phyloP scores from a whole-genome alignment of 2,797 vertebrate genomes.

The Schizothorax lantsangensis region DNA sequence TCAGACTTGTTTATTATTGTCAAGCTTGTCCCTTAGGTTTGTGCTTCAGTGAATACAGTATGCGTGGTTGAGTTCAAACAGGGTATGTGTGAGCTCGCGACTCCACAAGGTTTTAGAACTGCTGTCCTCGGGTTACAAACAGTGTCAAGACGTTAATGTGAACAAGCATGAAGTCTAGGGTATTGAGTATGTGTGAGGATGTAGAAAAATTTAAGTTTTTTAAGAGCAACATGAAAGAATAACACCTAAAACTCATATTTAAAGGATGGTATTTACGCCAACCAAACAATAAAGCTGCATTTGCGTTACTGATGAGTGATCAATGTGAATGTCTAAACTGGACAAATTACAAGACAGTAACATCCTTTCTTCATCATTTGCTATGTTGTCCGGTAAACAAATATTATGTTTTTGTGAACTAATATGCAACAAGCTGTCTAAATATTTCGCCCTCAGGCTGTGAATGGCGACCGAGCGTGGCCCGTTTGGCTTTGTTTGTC shows the following conservation, averaged over 20 bases:
- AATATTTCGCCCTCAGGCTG: constrained; percentile 20
- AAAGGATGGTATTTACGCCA: background rate
- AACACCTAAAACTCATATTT: background rate
- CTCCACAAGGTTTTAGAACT: background rate
- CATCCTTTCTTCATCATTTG: constrained; percentile 35
- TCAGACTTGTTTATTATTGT: constrained; percentile 28
- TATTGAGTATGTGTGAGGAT: background rate
- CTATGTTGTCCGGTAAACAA: constrained; percentile 10
- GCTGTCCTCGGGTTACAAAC: constrained; percentile 9
- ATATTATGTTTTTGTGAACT: constrained; percentile 36
- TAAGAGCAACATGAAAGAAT: background rate
- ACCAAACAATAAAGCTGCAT: background rate
- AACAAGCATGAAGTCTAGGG: background rate
- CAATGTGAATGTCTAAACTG: background rate
- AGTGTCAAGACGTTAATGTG: background rate
- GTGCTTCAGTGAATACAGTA: background rate
- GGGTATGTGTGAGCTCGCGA: background rate
- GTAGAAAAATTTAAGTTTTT: background rate
- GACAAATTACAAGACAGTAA: constrained; percentile 17
- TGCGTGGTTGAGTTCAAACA: background rate
- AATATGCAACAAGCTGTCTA: constrained; percentile 49
- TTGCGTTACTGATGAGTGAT: background rate
- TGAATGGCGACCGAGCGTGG: constrained; percentile 4
- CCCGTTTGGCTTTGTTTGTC: constrained; percentile 43
- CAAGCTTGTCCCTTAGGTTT: constrained; percentile 22